A percentile compares a stretch with the other conserved stretches of the same genome.
These are phyloP conservation scores for Nothobranchius furzeri DNA, from an alignment of 2,113 vertebrate genomes.

Conservation along the genomic window DNA sequence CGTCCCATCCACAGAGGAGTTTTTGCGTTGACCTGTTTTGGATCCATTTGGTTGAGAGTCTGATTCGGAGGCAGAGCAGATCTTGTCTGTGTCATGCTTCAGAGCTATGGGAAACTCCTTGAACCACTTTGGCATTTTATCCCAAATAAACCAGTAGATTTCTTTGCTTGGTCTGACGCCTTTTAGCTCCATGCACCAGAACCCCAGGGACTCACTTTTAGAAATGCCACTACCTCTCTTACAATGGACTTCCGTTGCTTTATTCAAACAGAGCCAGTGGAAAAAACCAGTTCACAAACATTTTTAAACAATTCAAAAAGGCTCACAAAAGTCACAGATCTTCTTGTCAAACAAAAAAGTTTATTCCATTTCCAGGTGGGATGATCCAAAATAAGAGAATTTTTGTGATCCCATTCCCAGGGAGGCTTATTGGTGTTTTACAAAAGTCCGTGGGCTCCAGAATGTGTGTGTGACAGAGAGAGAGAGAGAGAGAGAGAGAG, in stretches of 20 bases:
- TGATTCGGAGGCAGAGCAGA: conserved; percentile 70
- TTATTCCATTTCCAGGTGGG: conserved; percentile 6
- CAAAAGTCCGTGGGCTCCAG: too few species aligned
- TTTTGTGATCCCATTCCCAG: conserved; percentile 66
- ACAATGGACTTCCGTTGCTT: conserved; percentile 72
- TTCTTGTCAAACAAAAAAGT: conserved; percentile 3
- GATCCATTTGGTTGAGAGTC: conserved; percentile 54
- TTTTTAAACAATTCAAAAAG: conserved; percentile 44
- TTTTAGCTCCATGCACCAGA: conserved; percentile 62
- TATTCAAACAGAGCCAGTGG: conserved; percentile 48
- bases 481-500: too few species aligned
- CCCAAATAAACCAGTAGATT: conserved; percentile 20
- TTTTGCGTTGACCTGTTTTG: conserved; percentile 73
- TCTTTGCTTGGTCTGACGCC: conserved; percentile 37
- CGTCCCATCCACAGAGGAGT: conserved; percentile 52
- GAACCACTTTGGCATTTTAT: conserved; percentile 90
- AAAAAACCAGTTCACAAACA: conserved; percentile 11
- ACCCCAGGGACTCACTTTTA: conserved; percentile 65
- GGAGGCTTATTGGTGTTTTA: too few species aligned
- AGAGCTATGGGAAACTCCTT: conserved; percentile 88
- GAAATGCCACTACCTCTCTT: conserved; percentile 50
- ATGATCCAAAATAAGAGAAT: conserved; percentile 51
- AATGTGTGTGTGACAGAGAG: too few species aligned
- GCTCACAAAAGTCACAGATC: background rate
- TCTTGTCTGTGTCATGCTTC: conserved; percentile 85